Percentiles rank a stretch among this genome's conserved stretches.
Conservation (phyloP, 2,797 vertebrate species). For the Sardinella longiceps region DNA sequence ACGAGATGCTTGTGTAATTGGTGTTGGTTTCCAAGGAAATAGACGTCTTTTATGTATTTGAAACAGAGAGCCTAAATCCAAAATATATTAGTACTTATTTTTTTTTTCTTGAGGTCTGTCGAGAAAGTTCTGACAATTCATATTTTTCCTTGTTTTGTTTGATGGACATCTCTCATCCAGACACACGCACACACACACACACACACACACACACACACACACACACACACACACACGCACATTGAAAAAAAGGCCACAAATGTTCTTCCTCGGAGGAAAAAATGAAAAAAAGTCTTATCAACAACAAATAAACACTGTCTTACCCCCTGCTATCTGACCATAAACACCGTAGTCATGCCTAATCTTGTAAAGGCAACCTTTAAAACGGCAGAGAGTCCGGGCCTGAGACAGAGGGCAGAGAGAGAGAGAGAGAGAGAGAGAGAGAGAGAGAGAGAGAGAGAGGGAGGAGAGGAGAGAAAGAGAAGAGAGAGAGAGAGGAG, state of each 20-base stretch:
- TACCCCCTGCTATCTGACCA: constrained; percentile 70
- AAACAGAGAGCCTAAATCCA: not conserved
- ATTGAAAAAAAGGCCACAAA: not conserved
- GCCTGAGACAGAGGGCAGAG: not conserved
- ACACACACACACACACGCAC: too few relatives aligned
- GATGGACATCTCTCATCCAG: not conserved
- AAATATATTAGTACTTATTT: not conserved
- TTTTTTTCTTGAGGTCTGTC: not conserved
- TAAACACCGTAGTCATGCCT: constrained; percentile 73
- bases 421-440: not conserved
- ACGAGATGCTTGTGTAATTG: not conserved
- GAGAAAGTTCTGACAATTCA: not conserved
- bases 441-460: constrained; percentile 47
- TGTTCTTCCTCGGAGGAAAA: not conserved
- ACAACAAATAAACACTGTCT: constrained; percentile 72
- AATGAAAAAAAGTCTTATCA: constrained; percentile 59
- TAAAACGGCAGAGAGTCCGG: constrained; percentile 58
- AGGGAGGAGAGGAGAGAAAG: constrained; percentile 49
- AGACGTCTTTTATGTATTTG: not conserved
- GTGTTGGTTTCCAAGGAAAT: not conserved
- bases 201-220: too few relatives aligned
- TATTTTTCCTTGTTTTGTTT: constrained; percentile 10
- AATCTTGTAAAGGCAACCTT: constrained; percentile 85
- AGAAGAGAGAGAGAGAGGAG: constrained; percentile 27
- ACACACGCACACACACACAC: constrained; percentile 29